Evolutionary conservation across 64 coral and sea anemone species (phyloP), one percentile per base, ranked within the genome.

Genomic region (Dendronephthya gigantea): DNA sequence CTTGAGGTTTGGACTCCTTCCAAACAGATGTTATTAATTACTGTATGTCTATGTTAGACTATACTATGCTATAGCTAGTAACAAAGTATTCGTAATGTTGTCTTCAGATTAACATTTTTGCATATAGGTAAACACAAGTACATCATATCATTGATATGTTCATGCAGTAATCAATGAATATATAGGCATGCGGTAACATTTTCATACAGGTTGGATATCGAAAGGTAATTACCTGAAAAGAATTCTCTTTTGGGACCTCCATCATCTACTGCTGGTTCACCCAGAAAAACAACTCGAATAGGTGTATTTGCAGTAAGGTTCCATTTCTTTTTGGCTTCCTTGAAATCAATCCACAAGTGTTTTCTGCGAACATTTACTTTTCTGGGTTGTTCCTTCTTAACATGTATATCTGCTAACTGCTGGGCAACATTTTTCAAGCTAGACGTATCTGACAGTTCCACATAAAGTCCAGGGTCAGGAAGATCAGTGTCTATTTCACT

Each of bases 181-280:
- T n/a, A n/a, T n/a, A n/a, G n/a, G n/a, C n/a, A n/a, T n/a, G n/a
- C n/a, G n/a, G n/a, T n/a, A n/a, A n/a, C n/a, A n/a, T n/a, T n/a
- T n/a, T n/a, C n/a, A n/a, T n/a, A n/a, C n/a, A n/a, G n/a, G n/a
- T n/a, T n/a, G n/a, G n/a, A n/a, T n/a, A n/a, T n/a, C n/a, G 50
- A 52, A 52, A 12, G 23, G 1, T 52, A 52, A 52, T 52, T 52
- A 74, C 68, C 68, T 74, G 68, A 19, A 35, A 74, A 74, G 32
- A 74, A 8, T n/a, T n/a, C n/a, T n/a, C n/a, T n/a, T n/a, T n/a
- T n/a, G n/a, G n/a, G n/a, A n/a, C n/a, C n/a, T n/a, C 68, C 68
- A 74, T 74, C 68, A 35, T 74, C 68, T 19, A 74, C 32, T 13
- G 68, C 68, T 19, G 68, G 68, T 74, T 70, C 68, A 74, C 68